These are phyloP conservation scores for Tauraco erythrolophus DNA, from an alignment of 2,113 vertebrate species.

Conservation along the genomic window DNA sequence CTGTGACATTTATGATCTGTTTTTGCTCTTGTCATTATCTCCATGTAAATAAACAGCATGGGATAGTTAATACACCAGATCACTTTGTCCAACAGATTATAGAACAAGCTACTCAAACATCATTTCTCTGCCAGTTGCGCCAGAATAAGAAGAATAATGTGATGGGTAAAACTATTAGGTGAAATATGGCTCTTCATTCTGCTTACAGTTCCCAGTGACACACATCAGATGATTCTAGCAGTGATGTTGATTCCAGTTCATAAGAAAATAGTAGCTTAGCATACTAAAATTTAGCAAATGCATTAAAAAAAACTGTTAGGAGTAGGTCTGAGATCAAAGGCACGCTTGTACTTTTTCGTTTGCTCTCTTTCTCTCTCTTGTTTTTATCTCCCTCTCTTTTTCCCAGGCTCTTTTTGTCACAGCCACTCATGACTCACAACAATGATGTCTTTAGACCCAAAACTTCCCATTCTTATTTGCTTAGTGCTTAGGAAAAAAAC, in stretches of 20 bases:
- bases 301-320: not conserved
- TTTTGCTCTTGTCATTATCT: not conserved
- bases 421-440: rapidly evolving
- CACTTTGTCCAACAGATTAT: not conserved
- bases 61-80: not conserved
- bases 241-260: not conserved
- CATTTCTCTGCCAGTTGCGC: not conserved
- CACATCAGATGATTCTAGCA: not conserved
- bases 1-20: not conserved
- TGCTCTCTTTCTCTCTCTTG: not conserved
- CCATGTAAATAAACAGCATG: not conserved
- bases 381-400: not conserved
- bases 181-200: not conserved
- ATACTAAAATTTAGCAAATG: not conserved
- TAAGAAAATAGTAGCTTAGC: not conserved
- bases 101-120: not conserved
- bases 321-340: not conserved
- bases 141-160: not conserved
- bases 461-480: not conserved
- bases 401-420: not conserved
- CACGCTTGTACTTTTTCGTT: not conserved
- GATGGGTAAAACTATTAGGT: not conserved
- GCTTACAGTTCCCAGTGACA: not conserved
- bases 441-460: not conserved
- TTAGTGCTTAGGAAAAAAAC: not conserved